These are phyloP conservation scores for Sinhomidia bicolor DNA, from an alignment of 2,888 invertebrate genomes.

Conservation along the genomic window DNA sequence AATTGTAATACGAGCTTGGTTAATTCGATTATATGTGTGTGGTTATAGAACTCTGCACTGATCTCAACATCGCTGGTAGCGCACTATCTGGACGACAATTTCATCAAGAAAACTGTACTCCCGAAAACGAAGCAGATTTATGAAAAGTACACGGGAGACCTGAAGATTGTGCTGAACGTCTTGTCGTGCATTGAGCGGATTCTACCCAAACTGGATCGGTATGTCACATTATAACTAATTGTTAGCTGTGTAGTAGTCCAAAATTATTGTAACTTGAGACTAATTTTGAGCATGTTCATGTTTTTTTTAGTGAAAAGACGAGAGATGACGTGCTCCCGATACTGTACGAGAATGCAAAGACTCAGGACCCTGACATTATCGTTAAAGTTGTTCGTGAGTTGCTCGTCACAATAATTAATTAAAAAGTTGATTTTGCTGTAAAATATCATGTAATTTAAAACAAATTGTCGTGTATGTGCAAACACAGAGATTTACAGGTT, in stretches of 20 bases:
- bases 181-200: conserved; percentile 91
- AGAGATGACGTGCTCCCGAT: conserved; percentile 95
- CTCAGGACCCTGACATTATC: conserved; percentile 94
- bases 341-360: conserved; percentile 89
- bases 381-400: conserved; percentile 96
- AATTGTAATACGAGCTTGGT: too few relatives aligned
- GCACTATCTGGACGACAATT: conserved; percentile 91
- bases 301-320: too few relatives aligned
- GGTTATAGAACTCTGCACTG: conserved; percentile 94
- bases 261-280: too few relatives aligned
- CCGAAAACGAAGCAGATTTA: conserved; percentile 81
- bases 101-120: conserved; percentile 89
- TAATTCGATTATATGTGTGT: too few relatives aligned
- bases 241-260: too few relatives aligned
- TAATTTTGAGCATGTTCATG: too few relatives aligned
- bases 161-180: conserved; percentile 90
- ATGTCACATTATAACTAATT: too few relatives aligned
- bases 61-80: conserved; percentile 93
- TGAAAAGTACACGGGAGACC: conserved; percentile 83
- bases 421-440: too few relatives aligned
- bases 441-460: not conserved
- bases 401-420: too few relatives aligned
- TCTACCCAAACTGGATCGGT: conserved; percentile 91
- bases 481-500: conserved; percentile 92
- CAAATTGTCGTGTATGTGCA: not conserved